phyloP scores from a whole-genome alignment of 2,113 vertebrate species.

The Paedocypris sp. region DNA sequence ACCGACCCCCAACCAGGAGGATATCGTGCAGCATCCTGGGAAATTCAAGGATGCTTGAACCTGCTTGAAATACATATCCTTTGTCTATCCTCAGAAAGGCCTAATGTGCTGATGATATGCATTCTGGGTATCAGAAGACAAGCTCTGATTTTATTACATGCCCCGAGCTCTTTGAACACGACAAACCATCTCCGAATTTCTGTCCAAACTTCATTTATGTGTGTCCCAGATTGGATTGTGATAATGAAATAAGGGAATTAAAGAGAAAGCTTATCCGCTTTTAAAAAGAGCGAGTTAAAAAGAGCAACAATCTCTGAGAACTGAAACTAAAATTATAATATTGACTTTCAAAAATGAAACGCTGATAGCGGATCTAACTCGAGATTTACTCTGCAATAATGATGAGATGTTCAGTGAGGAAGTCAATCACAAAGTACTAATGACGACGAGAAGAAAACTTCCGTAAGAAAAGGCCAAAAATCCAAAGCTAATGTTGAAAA shows the following conservation, averaged over 20 bases:
- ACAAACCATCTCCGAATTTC: constrained; percentile 37
- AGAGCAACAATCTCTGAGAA: not conserved
- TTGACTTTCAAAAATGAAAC: not conserved
- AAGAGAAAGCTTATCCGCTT: constrained; percentile 30
- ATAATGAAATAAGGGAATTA: constrained; percentile 38
- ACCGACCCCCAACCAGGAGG: constrained; percentile 24
- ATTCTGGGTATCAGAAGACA: constrained; percentile 4
- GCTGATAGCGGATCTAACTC: no score
- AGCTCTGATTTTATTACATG: constrained; percentile 31
- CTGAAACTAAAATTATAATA: not conserved
- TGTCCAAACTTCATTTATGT: constrained; percentile 48
- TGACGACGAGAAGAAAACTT: no score
- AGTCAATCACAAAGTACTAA: no score
- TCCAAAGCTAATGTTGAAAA: no score
- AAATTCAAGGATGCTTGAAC: constrained; percentile 20
- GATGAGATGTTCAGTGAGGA: no score
- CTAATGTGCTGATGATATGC: constrained; percentile 30
- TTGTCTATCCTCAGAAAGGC: constrained; percentile 23
- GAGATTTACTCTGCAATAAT: no score
- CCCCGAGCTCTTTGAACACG: constrained; percentile 31
- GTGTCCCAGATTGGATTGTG: constrained; percentile 48
- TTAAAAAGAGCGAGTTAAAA: not conserved
- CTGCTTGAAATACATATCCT: constrained; percentile 34
- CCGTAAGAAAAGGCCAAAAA: no score
- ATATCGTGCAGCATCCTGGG: constrained; percentile 33